Base-by-base conservation (phyloP, 2,113 vertebrate species). In the Leiothrix lutea region DNA sequence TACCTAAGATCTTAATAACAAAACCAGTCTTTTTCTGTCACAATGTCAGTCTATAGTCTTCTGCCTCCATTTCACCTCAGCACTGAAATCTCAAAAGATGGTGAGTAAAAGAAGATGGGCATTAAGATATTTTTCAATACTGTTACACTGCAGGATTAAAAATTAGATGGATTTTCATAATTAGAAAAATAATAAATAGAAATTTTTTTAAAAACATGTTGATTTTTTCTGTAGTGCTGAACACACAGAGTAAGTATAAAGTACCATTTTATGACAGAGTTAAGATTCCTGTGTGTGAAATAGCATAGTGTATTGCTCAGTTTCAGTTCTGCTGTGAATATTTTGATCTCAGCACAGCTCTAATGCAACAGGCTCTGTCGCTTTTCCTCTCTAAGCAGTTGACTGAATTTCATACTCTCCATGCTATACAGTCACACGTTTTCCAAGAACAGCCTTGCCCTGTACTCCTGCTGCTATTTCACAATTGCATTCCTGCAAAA, bases 401-500 rank as follows among this genome's bases (percentile, higher is more conserved):
- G 47, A 58, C 44, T 48, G 62, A 71, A 83, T 80, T 36, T 71
- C 61, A 28, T 71, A 24, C 38, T 86, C 56, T 42, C 53, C 48
- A 53, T 2, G 2, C 42, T 53, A 15, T 10, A 78, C 8, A 60
- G 47, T 15, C 22, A 50, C 29, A n/a, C 0, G 0, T 35, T 75
- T 75, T 47, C 72, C 29, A 60, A 77, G 57, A 91, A 56, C 35
- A 67, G 57, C 8, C 14, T 64, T 88, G 23, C 17, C 62, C 50
- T 71, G 33, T 58, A 53, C 12, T 60, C 18, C 26, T 64, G 54
- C 45, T 90, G 33, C 58, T 73, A n/a, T 58, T 74, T 38, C 62
- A 86, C 28, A 20, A 36, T 3, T n/a, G 8, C 0, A 1, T 71
- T 86, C 25, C 48, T 50, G 53, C 28, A 86, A 36, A 70, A 91